Percentiles rank a stretch among this genome's conserved stretches.
phyloP scores from a whole-genome alignment of 2,113 vertebrate species.

The Macrotus californicus region DNA sequence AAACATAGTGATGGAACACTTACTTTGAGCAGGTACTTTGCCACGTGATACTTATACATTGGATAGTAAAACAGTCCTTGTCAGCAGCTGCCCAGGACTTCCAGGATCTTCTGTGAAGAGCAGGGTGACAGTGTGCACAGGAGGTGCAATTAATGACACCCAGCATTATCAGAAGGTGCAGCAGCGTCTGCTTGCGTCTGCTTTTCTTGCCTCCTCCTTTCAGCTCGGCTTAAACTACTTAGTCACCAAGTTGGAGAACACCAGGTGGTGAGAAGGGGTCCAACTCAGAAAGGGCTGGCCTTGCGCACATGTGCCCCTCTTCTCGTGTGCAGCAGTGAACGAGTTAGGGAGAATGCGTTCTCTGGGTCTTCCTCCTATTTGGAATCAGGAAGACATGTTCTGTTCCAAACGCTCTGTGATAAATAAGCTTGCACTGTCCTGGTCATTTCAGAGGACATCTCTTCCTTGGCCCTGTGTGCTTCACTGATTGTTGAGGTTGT shows the following conservation, averaged over 20 bases:
- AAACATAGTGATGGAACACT: neutral
- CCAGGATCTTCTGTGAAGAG: neutral
- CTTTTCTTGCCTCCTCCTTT: neutral
- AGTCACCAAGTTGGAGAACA: neutral
- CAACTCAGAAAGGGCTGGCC: neutral
- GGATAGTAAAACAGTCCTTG: neutral
- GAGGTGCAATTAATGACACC: neutral
- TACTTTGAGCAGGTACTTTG: neutral
- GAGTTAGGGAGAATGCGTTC: neutral
- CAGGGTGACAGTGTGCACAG: neutral
- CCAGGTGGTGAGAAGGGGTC: neutral
- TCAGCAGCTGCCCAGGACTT: neutral
- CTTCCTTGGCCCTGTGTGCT: neutral
- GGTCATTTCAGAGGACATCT: neutral
- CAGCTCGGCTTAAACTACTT: neutral
- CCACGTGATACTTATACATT: neutral
- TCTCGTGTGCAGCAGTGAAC: neutral
- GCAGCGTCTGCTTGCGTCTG: rapidly evolving
- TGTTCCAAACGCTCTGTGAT: neutral
- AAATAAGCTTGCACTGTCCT: neutral
- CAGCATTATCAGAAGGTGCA: neutral
- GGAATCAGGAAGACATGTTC: neutral
- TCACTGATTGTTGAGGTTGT: neutral
- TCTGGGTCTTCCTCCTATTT: too few species aligned
- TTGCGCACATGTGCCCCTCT: neutral